Percentiles rank a stretch among this genome's conserved stretches.
Evolutionary conservation across 2,888 invertebrate species (phyloP).

Genomic region (Pandemis heparana): DNA sequence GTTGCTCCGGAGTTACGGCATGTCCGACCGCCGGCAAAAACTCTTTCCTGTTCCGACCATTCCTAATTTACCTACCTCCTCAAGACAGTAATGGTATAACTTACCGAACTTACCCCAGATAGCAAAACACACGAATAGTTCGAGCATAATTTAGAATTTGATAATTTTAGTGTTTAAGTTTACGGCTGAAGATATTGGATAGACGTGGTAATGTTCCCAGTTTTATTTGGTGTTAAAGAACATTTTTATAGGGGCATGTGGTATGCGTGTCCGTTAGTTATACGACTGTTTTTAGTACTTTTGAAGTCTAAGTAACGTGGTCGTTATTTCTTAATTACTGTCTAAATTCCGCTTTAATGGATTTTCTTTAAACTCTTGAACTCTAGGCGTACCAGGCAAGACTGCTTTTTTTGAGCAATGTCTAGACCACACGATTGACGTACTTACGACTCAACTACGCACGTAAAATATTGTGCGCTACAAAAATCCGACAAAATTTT

Average conservation of each 20-base stretch:
- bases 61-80: conserved; percentile 48
- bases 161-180: conserved; percentile 35
- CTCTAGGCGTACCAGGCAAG: no score
- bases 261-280: not conserved
- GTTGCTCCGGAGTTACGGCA: conserved; percentile 26
- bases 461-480: no score
- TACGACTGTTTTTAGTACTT: not conserved
- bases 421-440: no score
- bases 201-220: conserved; percentile 29
- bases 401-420: no score
- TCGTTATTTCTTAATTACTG: not conserved
- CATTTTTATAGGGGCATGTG: conserved; percentile 20
- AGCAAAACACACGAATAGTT: conserved; percentile 40
- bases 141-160: conserved; percentile 39
- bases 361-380: not conserved
- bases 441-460: no score
- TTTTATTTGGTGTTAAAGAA: conserved; percentile 22
- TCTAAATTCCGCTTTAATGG: not conserved
- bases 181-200: conserved; percentile 25
- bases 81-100: conserved; percentile 40
- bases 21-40: conserved; percentile 47
- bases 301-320: not conserved
- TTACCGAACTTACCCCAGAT: conserved; percentile 35
- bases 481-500: no score
- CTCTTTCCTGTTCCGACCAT: conserved; percentile 47